phyloP scores from a whole-genome alignment of 2,113 vertebrate genomes.

The Osmerus eperlanus region DNA sequence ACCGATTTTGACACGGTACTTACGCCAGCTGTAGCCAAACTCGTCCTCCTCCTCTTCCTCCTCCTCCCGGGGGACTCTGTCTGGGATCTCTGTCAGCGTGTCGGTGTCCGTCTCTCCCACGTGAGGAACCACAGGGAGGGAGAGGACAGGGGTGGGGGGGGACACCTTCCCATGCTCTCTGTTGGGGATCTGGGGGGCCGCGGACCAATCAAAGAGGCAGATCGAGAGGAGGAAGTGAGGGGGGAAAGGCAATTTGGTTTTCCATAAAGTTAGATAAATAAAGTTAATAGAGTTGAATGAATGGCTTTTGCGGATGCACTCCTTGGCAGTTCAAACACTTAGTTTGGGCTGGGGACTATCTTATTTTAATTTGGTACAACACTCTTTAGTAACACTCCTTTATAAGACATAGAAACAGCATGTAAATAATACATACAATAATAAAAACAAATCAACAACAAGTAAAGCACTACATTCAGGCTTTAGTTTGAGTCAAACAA shows the following conservation, averaged over 20 bases:
- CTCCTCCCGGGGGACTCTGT: conserved; percentile 29
- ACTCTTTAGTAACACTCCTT: no score
- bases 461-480: background rate
- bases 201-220: conserved; percentile 6
- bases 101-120: conserved; percentile 75
- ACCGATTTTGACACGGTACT: conserved; percentile 56
- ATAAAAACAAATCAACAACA: background rate
- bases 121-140: conserved; percentile 72
- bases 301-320: no score
- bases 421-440: background rate
- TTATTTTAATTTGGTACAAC: no score
- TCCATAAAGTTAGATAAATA: no score
- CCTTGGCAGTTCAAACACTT: no score
- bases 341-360: no score
- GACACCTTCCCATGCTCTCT: conserved; percentile 75
- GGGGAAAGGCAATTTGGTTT: background rate
- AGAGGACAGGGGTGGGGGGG: conserved; percentile 59
- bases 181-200: conserved; percentile 70
- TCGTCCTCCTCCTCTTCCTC: conserved; percentile 79
- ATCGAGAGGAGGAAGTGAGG: background rate
- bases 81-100: conserved; percentile 62
- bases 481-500: background rate
- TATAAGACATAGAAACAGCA: background rate
- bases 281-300: no score
- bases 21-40: conserved; percentile 94